These are phyloP conservation scores for Salmo trutta DNA, from an alignment of 2,797 vertebrate species.

Conservation along the genomic window DNA sequence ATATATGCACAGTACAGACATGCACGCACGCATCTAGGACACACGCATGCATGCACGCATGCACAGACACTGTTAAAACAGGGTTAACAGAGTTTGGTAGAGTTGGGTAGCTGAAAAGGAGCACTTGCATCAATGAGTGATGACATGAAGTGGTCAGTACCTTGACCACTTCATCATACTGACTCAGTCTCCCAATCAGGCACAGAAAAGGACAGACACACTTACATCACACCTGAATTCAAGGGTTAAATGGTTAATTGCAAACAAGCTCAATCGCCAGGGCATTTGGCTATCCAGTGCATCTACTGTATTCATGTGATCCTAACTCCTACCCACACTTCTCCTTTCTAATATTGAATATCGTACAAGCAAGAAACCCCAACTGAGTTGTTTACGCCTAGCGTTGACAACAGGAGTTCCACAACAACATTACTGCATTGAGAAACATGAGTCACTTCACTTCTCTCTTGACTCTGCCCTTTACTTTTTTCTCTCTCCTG, in stretches of 20 bases:
- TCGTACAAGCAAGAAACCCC: constrained; percentile 24
- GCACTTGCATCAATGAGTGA: background rate
- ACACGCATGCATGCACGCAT: background rate
- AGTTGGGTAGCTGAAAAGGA: background rate
- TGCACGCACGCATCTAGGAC: background rate
- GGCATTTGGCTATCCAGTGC: background rate
- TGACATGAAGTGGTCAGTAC: background rate
- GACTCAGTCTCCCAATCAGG: background rate
- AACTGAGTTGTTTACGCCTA: constrained; percentile 31
- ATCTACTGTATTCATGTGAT: constrained; percentile 18
- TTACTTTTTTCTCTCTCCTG: background rate
- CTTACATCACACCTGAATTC: constrained; percentile 24
- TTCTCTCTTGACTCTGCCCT: constrained; percentile 12
- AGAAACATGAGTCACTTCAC: background rate
- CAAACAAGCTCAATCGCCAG: background rate
- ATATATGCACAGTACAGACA: constrained; percentile 9
- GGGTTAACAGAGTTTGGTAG: too few species aligned
- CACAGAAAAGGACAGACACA: constrained; percentile 7
- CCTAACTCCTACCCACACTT: background rate
- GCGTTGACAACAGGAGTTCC: constrained; percentile 15
- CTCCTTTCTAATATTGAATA: constrained; percentile 12
- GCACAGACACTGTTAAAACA: background rate
- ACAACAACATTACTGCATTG: constrained; percentile 33
- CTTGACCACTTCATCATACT: background rate
- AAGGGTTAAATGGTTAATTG: background rate